phyloP scores from a whole-genome alignment of 2,113 vertebrate genomes.

The Taxidea taxus region DNA sequence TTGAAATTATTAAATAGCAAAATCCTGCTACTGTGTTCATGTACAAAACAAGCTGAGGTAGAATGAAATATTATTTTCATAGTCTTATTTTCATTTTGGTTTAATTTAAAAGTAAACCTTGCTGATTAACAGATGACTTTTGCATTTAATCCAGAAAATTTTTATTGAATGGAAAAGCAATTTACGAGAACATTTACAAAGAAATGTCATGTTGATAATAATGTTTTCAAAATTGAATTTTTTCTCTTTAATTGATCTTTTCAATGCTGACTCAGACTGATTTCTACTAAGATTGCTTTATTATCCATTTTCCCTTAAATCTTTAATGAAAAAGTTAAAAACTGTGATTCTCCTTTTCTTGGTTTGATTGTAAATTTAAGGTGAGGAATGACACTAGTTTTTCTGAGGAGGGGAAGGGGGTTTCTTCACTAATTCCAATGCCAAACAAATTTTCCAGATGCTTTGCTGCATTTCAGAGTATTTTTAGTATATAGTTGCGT shows the following conservation, averaged over 20 bases:
- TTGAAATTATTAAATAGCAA: background rate
- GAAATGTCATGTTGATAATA: slow-evolving; percentile 54
- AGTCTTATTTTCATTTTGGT: background rate
- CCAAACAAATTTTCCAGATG: background rate
- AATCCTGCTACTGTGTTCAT: background rate
- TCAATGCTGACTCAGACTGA: background rate
- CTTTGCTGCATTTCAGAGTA: background rate
- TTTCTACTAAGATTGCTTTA: background rate
- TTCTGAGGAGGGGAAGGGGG: background rate
- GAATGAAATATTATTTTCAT: slow-evolving; percentile 8
- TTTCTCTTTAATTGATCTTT: slow-evolving; percentile 48
- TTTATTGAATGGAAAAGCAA: slow-evolving; percentile 22
- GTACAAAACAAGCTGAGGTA: background rate
- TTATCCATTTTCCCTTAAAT: background rate
- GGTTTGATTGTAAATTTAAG: background rate
- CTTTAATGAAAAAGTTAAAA: slow-evolving; percentile 7
- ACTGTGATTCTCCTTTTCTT: background rate
- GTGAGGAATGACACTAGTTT: background rate
- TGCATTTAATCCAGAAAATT: background rate
- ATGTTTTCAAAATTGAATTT: slow-evolving; percentile 14
- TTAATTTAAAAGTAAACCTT: slow-evolving; percentile 33
- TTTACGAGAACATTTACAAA: slow-evolving; percentile 32
- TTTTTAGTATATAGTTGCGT: background rate
- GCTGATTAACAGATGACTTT: slow-evolving; percentile 16
- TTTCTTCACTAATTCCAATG: background rate